phyloP scores from a whole-genome alignment of 1,140 invertebrate species.

The Rhopalosiphum maidis region DNA sequence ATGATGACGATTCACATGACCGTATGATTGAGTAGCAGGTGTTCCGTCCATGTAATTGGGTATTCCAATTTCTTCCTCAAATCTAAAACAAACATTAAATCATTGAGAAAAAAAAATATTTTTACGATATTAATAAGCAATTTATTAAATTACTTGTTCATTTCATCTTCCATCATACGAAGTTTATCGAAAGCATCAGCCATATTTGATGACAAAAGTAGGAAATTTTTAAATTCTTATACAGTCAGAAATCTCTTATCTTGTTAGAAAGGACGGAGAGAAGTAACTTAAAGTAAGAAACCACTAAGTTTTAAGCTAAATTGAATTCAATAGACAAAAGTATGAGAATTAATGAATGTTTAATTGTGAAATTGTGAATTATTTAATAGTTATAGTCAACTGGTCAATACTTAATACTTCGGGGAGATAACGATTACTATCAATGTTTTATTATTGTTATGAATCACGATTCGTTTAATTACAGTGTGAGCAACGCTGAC shows the following conservation, averaged over 20 bases:
- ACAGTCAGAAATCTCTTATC: background rate
- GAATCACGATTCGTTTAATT: too few relatives aligned
- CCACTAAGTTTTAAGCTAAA: too few relatives aligned
- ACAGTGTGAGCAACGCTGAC: too few relatives aligned
- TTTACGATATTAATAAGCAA: background rate
- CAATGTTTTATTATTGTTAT: too few relatives aligned
- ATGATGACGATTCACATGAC: background rate
- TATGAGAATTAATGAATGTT: too few relatives aligned
- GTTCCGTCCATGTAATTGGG: slow-evolving; percentile 52
- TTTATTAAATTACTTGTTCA: slow-evolving; percentile 60
- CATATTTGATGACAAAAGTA: background rate
- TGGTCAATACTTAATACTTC: too few relatives aligned
- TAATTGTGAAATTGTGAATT: too few relatives aligned
- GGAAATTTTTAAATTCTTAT: background rate
- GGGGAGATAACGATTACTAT: too few relatives aligned
- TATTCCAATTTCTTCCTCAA: slow-evolving; percentile 61
- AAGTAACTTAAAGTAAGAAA: background rate
- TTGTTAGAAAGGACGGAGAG: background rate
- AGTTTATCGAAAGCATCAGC: slow-evolving; percentile 59
- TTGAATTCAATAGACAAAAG: too few relatives aligned
- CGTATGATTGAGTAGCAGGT: slow-evolving; percentile 9
- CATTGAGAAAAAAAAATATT: background rate
- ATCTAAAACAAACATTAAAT: slow-evolving; percentile 59
- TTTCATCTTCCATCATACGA: slow-evolving; percentile 61
- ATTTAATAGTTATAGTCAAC: too few relatives aligned